Evolutionary conservation across 2,113 vertebrate genomes (phyloP).

Genomic region (Psephotus haematonotus): DNA sequence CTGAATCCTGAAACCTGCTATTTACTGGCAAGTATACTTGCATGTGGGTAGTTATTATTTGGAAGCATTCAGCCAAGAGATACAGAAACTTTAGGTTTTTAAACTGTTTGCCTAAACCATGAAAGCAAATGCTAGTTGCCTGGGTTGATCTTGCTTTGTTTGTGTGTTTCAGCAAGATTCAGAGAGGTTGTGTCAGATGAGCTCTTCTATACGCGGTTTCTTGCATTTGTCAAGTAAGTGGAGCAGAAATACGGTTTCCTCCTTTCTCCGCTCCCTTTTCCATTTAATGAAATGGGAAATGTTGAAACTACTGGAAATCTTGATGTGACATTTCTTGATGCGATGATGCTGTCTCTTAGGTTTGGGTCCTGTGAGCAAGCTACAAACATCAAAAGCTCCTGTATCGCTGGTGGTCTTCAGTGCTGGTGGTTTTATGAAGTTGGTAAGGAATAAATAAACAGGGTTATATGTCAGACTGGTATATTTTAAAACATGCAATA

Average conservation of each 20-base stretch:
- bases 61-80: neutral
- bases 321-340: conserved; percentile 19
- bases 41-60: neutral
- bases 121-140: neutral
- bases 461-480: neutral
- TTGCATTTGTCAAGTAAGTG: conserved; percentile 20
- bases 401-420: neutral
- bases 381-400: neutral
- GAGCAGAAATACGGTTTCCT: neutral
- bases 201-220: neutral
- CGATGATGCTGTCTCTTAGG: neutral
- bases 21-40: neutral
- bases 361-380: neutral
- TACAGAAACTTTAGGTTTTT: neutral
- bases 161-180: neutral
- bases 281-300: conserved; percentile 30
- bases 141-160: neutral
- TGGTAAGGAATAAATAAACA: neutral
- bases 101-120: neutral
- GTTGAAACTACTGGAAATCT: conserved; percentile 37
- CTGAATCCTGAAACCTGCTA: neutral
- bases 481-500: neutral
- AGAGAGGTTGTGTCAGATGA: conserved; percentile 26
- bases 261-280: neutral
- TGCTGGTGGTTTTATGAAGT: neutral